A percentile compares a stretch with the other conserved stretches of the same genome.
Conservation (phyloP, 2,797 vertebrate species). For the Lycodopsis pacificus region DNA sequence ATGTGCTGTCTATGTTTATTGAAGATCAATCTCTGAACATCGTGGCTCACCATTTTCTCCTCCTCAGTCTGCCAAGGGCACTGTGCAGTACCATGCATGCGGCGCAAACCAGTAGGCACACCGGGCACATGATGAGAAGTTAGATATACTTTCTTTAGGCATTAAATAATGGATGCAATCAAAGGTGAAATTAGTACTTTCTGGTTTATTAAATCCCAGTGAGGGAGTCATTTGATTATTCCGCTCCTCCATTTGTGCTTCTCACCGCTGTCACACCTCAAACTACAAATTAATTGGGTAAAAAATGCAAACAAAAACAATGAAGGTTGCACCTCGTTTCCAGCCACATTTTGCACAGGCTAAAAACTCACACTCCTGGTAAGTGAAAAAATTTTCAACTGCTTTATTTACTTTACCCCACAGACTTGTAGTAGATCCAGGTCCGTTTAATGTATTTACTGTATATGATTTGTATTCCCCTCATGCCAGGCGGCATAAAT, state of each 20-base stretch:
- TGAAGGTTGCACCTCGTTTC: conserved; percentile 49
- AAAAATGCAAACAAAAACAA: conserved; percentile 56
- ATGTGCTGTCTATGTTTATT: conserved; percentile 46
- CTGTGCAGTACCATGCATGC: conserved; percentile 20
- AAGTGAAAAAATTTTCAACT: conserved; percentile 37
- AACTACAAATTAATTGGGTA: conserved; percentile 78
- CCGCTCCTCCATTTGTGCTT: conserved; percentile 68
- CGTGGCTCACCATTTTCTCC: conserved; percentile 27
- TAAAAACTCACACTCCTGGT: conserved; percentile 22
- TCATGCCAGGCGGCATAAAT: conserved; percentile 23
- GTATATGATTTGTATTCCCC: conserved; percentile 48
- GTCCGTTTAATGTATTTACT: conserved; percentile 46
- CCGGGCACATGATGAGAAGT: conserved; percentile 65
- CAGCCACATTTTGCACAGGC: conserved; percentile 38
- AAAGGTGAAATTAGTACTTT: conserved; percentile 80
- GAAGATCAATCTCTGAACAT: conserved; percentile 48
- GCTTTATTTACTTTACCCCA: conserved; percentile 25
- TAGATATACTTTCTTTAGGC: conserved; percentile 71
- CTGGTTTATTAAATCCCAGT: conserved; percentile 76
- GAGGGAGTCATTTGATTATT: conserved; percentile 75
- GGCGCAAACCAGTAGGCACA: conserved; percentile 46
- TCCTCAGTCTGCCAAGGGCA: conserved; percentile 40
- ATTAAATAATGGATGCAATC: conserved; percentile 75
- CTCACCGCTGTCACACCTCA: conserved; percentile 76
- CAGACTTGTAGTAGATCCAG: conserved; percentile 21